Evolutionary conservation across 1,140 invertebrate species (phyloP).

Genomic region (Drosophila kepulauana): DNA sequence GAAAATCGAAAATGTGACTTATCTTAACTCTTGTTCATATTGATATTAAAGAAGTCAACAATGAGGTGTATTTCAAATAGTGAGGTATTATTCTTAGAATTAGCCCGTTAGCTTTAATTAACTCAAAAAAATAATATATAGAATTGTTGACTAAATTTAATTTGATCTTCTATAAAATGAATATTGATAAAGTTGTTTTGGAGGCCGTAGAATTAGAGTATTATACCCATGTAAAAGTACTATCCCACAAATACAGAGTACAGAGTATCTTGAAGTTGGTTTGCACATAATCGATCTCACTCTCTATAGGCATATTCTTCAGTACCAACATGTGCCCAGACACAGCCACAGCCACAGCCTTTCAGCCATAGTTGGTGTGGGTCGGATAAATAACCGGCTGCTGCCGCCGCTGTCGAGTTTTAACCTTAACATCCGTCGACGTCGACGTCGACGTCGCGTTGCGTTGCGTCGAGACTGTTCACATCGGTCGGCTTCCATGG

Average conservation of each 20-base stretch:
- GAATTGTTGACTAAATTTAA: no score
- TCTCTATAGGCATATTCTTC: conserved; percentile 35
- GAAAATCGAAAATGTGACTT: no score
- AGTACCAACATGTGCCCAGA: conserved; percentile 26
- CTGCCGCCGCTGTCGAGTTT: conserved; percentile 38
- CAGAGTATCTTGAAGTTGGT: background rate
- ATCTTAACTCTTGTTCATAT: no score
- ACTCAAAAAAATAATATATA: no score
- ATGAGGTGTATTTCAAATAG: no score
- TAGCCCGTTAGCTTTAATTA: no score
- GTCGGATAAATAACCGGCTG: conserved; percentile 69
- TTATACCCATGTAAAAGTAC: no score
- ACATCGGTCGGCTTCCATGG: conserved; percentile 43
- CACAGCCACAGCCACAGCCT: conserved; percentile 8
- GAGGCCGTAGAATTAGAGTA: no score
- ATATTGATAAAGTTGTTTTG: no score
- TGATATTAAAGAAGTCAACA: no score
- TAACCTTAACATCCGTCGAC: conserved; percentile 36
- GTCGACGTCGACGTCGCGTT: conserved; percentile 26
- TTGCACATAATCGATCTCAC: background rate
- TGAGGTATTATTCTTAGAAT: no score
- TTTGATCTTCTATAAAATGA: no score
- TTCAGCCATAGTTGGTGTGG: conserved; percentile 30
- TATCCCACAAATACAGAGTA: background rate
- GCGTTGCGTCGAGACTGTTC: conserved; percentile 3